Evolutionary conservation across 2,113 vertebrate genomes (phyloP).

Genomic region (Mirza zaza): DNA sequence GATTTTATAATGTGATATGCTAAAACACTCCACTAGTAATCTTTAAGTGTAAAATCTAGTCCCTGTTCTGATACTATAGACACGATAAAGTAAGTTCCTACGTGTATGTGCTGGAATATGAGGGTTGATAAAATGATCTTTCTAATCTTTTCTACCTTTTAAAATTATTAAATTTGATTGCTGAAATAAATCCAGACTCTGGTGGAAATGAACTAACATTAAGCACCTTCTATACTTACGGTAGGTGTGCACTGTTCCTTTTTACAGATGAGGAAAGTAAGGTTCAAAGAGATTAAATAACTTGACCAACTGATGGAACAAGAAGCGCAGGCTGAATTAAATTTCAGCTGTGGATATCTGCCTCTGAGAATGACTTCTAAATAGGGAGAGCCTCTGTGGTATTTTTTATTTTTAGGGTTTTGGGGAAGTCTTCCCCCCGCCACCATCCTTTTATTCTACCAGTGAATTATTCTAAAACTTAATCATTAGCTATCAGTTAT

Average conservation of each 20-base stretch:
- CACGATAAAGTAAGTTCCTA: background rate
- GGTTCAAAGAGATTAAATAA: background rate
- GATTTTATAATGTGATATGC: background rate
- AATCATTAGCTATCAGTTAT: background rate
- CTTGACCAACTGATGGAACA: background rate
- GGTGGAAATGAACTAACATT: background rate
- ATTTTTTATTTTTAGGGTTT: background rate
- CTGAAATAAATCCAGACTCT: background rate
- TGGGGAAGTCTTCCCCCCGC: background rate
- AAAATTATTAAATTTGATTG: background rate
- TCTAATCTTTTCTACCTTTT: background rate
- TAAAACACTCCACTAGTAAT: no score
- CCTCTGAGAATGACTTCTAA: background rate
- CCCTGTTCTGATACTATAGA: background rate
- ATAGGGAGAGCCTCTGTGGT: background rate
- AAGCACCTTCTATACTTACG: background rate
- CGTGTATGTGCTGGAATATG: background rate
- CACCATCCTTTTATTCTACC: background rate
- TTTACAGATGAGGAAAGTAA: background rate
- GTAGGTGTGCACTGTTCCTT: background rate
- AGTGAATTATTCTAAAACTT: background rate
- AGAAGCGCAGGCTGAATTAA: background rate
- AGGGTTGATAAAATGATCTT: background rate
- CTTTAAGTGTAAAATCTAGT: background rate
- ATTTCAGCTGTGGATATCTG: background rate